Evolutionary conservation across 2,888 invertebrate genomes (phyloP), one percentile per base, ranked within the genome.

Genomic region (Luffia ferchaultella): DNA sequence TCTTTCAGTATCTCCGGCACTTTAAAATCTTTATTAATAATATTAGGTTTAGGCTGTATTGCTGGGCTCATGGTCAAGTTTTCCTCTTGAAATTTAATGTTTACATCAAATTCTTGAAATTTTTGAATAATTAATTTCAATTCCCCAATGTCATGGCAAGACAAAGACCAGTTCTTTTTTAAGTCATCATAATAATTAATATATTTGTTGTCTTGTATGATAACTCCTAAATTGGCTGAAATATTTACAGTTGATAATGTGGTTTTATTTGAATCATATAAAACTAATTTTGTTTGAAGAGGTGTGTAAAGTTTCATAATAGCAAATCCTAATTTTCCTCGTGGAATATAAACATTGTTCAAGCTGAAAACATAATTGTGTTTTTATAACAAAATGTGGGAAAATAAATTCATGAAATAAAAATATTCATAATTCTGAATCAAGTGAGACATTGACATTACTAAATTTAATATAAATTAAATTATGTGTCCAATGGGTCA

Each of bases 281-380:
- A 61, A 19, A 82, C 58, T 46, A 48, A 79, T 67, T 54, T 69
- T 70, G 54, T 70, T 62, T 50, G 52, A 54, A 51, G 60, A 63
- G 55, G 62, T 62, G 59, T 69, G 73, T 1, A 63, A 52, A 18
- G 59, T 61, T 73, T 76, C 49, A 80, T 52, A 49, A 83, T 62
- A n/a, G 78, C 80, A 64, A 82, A 73, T 12, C 80, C 82, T 45
- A 80, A 53, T 59, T 70, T 78, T 46, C 78, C 79, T 67, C 63
- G 75, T 49, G 62, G 53, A 41, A 62, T 58, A 54, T 79, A 78
- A 12, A 61, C 58, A 60, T 71, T 68, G 50, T 72, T 65, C 40
- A 55, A 55, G 77, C 80, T 80, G 57, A 45, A 70, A 69, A n/a
- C n/a, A n/a, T n/a, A n/a, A n/a, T n/a, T n/a, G n/a, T n/a, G n/a